Conservation (phyloP, 35 echinoderm and acorn worm genomes). For the Stichopus chloronotus region DNA sequence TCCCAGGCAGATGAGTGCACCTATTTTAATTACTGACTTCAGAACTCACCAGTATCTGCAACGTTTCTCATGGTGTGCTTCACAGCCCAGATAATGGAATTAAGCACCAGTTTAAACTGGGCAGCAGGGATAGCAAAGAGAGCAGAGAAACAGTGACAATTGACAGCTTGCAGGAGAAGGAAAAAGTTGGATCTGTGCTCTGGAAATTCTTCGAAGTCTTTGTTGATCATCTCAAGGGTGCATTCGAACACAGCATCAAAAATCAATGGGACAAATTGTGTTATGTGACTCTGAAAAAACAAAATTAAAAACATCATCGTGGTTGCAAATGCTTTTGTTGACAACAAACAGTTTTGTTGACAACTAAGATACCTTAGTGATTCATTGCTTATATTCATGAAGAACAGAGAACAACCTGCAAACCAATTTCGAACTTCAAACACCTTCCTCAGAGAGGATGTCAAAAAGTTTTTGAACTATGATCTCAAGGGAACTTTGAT, state of each 20-base stretch:
- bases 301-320: not conserved
- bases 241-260: slow-evolving; percentile 95
- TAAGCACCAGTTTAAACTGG: slow-evolving; percentile 94
- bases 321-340: too few species aligned
- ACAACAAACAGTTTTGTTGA: too few species aligned
- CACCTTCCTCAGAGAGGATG: too few species aligned
- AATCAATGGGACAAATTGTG: slow-evolving; percentile 85
- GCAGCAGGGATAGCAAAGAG: slow-evolving; percentile 84
- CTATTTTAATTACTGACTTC: too few species aligned
- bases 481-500: too few species aligned
- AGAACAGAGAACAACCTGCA: too few species aligned
- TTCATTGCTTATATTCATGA: too few species aligned
- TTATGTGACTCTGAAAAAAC: slow-evolving; percentile 73
- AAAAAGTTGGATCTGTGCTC: slow-evolving; percentile 99
- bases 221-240: slow-evolving; percentile 99
- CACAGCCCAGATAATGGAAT: slow-evolving; percentile 97
- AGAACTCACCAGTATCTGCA: slow-evolving; percentile 85
- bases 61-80: slow-evolving; percentile 99
- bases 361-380: too few species aligned
- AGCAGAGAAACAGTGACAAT: slow-evolving; percentile 91
- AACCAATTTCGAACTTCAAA: too few species aligned
- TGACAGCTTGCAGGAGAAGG: slow-evolving; percentile 96
- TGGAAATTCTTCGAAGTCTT: slow-evolving; percentile 97
- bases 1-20: too few species aligned
- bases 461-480: too few species aligned